Evolutionary conservation across 2,888 invertebrate species (phyloP).

Genomic region (Archips xylosteana): DNA sequence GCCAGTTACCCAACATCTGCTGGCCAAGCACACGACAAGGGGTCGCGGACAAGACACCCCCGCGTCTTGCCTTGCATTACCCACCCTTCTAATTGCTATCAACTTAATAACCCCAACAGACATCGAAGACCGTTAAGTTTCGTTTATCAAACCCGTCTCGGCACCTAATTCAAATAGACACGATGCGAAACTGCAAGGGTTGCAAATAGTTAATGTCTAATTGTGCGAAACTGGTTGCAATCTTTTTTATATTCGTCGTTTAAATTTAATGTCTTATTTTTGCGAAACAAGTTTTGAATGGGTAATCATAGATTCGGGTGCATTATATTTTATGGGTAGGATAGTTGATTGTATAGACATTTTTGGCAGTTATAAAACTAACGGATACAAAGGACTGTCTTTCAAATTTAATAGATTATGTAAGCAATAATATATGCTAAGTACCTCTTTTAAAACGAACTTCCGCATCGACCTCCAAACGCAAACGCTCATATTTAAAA

Average conservation of each 20-base stretch:
- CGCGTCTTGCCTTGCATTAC: conserved; percentile 66
- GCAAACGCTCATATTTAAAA: conserved; percentile 42
- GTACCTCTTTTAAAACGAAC: conserved; percentile 19
- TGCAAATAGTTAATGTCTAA: conserved; percentile 77
- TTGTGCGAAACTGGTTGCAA: conserved; percentile 75
- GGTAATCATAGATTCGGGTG: conserved; percentile 22
- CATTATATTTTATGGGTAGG: conserved; percentile 14
- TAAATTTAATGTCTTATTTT: conserved; percentile 56
- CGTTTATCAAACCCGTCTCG: conserved; percentile 80
- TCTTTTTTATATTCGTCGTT: conserved; percentile 47
- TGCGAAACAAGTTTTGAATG: conserved; percentile 38
- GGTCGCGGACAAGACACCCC: conserved; percentile 73
- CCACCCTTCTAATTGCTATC: conserved; percentile 70
- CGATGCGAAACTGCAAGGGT: conserved; percentile 78
- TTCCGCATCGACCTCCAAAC: conserved; percentile 39
- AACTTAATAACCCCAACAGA: conserved; percentile 67
- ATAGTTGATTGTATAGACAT: not conserved
- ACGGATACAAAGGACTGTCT: not conserved
- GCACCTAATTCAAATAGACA: conserved; percentile 58
- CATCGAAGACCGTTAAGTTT: conserved; percentile 79
- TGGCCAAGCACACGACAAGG: conserved; percentile 60
- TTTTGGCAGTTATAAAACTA: not conserved
- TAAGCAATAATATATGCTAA: conserved; percentile 2
- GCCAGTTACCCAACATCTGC: conserved; percentile 82
- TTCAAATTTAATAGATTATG: not conserved